phyloP scores from a whole-genome alignment of 2,888 invertebrate genomes.

The Tachystola acroxantha region DNA sequence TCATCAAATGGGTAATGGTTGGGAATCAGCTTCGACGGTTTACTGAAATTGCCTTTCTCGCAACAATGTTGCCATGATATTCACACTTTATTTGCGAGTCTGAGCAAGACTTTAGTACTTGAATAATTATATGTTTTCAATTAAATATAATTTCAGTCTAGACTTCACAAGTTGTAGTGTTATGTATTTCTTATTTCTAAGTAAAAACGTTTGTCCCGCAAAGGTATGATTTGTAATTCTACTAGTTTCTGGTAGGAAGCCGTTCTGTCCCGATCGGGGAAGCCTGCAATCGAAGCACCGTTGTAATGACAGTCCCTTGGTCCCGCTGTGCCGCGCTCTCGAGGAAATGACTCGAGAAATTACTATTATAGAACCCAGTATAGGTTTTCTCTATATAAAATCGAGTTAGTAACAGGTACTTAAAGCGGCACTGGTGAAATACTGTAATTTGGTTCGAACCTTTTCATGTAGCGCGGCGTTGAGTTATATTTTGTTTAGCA shows the following conservation, averaged over 20 bases:
- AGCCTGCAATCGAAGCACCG: constrained; percentile 58
- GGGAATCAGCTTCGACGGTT: neutral
- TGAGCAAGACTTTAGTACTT: too few species aligned
- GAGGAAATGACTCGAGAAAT: constrained; percentile 57
- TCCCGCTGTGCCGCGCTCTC: constrained; percentile 40
- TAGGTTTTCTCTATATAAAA: constrained; percentile 29
- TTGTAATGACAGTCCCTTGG: constrained; percentile 67
- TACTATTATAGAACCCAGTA: constrained; percentile 51
- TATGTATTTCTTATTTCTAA: too few species aligned
- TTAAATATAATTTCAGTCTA: too few species aligned
- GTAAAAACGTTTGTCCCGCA: neutral
- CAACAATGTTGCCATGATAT: neutral
- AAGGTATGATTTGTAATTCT: constrained; percentile 19
- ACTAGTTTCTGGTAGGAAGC: constrained; percentile 31
- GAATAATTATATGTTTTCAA: neutral
- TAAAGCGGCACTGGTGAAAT: constrained; percentile 12
- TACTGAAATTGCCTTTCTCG: neutral
- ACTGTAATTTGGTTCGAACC: constrained; percentile 1
- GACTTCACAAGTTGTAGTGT: too few species aligned
- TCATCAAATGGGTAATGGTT: neutral
- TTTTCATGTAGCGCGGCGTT: neutral
- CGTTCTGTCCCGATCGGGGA: constrained; percentile 38
- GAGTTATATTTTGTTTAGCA: too few species aligned
- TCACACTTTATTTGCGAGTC: too few species aligned
- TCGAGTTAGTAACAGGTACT: constrained; percentile 15